Evolutionary conservation across 1,140 invertebrate species (phyloP).

Genomic region (Formica exsecta): DNA sequence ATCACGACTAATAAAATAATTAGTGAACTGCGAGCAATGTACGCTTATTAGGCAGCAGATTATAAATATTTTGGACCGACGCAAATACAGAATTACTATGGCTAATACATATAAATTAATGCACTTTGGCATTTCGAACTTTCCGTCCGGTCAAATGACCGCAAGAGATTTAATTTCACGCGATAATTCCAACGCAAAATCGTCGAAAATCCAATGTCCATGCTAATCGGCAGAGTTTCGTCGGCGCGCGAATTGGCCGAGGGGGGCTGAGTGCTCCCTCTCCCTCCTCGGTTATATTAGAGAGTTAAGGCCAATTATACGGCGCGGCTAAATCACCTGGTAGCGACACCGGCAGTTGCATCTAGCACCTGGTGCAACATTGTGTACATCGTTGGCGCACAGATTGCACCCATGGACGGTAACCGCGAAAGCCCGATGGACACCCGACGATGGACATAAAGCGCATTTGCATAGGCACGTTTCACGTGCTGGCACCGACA

Average conservation of each 20-base stretch:
- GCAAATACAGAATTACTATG: not conserved
- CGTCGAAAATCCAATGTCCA: too few relatives aligned
- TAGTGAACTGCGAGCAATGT: conserved; percentile 16
- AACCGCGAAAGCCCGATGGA: conserved; percentile 9
- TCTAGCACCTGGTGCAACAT: conserved; percentile 36
- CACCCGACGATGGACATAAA: not conserved
- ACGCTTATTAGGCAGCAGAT: conserved; percentile 30
- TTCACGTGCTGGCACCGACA: not conserved
- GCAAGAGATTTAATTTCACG: conserved; percentile 25
- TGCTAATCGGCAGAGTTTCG: not conserved
- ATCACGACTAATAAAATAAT: conserved; percentile 49
- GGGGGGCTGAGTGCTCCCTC: too few relatives aligned
- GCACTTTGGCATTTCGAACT: conserved; percentile 12
- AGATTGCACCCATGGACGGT: conserved; percentile 31
- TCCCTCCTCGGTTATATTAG: conserved; percentile 10
- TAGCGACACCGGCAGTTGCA: conserved; percentile 34
- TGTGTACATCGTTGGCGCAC: not conserved
- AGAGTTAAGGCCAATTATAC: conserved; percentile 41
- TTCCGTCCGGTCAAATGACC: not conserved
- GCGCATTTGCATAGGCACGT: conserved; percentile 40
- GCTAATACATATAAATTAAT: conserved; percentile 30
- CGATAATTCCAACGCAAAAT: not conserved
- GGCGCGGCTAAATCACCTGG: conserved; percentile 33
- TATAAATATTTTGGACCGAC: conserved; percentile 6
- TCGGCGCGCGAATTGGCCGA: not conserved